Percentiles rank a stretch among this genome's conserved stretches.
Evolutionary conservation across 2,888 invertebrate genomes (phyloP).

Genomic region (Caenorhabditis drosophilae): DNA sequence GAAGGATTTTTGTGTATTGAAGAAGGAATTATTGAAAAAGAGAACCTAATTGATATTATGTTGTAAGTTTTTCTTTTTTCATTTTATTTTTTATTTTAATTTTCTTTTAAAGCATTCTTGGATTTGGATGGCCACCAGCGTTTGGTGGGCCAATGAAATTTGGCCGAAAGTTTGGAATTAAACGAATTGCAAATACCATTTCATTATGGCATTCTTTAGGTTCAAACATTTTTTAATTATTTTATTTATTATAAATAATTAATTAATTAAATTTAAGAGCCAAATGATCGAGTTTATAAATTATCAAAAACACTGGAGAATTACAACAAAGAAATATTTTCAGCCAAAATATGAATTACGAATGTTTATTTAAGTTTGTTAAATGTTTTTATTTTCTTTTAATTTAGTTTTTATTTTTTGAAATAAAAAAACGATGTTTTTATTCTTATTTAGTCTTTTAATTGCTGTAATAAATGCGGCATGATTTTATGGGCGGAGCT

Average conservation of each 20-base stretch:
- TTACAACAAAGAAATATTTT: conserved; percentile 6
- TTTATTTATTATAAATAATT: too few relatives aligned
- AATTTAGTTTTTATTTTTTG: too few relatives aligned
- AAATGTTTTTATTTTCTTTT: too few relatives aligned
- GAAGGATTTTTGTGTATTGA: conserved; percentile 56
- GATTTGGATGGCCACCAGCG: conserved; percentile 55
- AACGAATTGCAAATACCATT: conserved; percentile 29
- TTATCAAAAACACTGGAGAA: conserved; percentile 12
- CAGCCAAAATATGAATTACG: conserved; percentile 8
- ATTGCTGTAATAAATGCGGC: too few relatives aligned
- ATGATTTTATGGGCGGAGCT: too few relatives aligned
- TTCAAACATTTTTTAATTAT: too few relatives aligned
- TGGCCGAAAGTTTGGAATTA: conserved; percentile 26
- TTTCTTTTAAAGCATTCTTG: conserved; percentile 46
- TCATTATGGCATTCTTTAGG: conserved; percentile 23
- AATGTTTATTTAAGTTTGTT: not conserved
- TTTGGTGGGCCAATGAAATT: conserved; percentile 56
- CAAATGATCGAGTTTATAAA: conserved; percentile 18
- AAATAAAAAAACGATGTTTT: too few relatives aligned
- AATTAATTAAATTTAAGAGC: conserved; percentile 34
- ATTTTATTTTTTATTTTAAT: not conserved
- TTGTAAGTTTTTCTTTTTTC: conserved; percentile 36
- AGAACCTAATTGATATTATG: conserved; percentile 55
- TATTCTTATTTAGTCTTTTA: too few relatives aligned
- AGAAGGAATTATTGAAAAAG: conserved; percentile 51